Evolutionary conservation across 2,113 vertebrate genomes (phyloP).

Genomic region (Calyptomena viridis): DNA sequence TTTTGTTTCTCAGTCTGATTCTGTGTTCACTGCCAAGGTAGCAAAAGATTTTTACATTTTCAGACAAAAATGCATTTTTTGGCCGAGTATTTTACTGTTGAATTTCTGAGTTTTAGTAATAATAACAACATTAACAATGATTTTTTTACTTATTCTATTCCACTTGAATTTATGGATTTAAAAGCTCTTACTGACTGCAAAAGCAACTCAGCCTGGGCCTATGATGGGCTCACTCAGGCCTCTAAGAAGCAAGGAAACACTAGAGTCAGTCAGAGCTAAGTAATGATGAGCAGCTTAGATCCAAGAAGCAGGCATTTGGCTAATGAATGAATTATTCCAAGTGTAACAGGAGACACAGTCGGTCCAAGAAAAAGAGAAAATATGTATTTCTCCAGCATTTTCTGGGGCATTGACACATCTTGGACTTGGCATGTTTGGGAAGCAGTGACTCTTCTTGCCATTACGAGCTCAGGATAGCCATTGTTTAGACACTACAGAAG

Average conservation of each 20-base stretch:
- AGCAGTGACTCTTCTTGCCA: rapidly evolving
- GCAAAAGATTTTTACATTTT: background rate
- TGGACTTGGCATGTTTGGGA: background rate
- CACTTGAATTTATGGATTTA: background rate
- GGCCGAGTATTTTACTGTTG: background rate
- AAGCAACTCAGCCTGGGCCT: background rate
- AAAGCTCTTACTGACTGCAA: background rate
- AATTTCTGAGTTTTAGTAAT: background rate
- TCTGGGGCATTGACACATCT: background rate
- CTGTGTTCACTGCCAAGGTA: background rate
- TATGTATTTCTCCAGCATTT: background rate
- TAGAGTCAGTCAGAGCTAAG: background rate
- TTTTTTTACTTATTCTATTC: background rate
- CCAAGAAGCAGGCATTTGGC: background rate
- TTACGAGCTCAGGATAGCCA: background rate
- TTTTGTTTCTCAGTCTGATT: background rate
- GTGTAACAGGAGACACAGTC: background rate
- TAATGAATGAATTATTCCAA: background rate
- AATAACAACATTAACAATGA: background rate
- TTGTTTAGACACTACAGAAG: background rate
- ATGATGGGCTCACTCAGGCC: background rate
- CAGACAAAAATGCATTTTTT: background rate
- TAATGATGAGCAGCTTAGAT: background rate
- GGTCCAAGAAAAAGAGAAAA: background rate
- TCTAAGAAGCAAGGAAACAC: background rate